These are phyloP conservation scores for Parochlus steinenii DNA, from an alignment of 2,888 invertebrate genomes.

Conservation along the genomic window DNA sequence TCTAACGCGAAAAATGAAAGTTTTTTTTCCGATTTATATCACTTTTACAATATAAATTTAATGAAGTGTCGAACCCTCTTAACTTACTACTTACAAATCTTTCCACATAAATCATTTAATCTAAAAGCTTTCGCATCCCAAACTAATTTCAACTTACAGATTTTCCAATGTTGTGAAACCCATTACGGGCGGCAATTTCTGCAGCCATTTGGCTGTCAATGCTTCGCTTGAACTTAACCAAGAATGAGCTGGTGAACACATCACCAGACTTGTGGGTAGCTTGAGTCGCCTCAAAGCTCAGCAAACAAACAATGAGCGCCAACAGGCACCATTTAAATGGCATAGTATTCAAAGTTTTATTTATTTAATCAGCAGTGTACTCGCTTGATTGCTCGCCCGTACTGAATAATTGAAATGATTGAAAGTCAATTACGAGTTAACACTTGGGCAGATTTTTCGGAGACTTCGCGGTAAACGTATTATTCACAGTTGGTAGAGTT, in stretches of 20 bases:
- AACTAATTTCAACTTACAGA: slow-evolving; percentile 61
- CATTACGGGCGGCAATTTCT: slow-evolving; percentile 68
- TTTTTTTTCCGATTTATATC: too few species aligned
- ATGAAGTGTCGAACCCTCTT: too few species aligned
- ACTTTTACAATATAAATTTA: too few species aligned
- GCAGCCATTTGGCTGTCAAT: slow-evolving; percentile 62
- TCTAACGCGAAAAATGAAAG: too few species aligned
- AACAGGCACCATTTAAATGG: slow-evolving; percentile 9
- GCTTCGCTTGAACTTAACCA: slow-evolving; percentile 72
- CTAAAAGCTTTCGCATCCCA: background rate
- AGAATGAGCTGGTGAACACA: slow-evolving; percentile 91
- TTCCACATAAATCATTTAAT: background rate
- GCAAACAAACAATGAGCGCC: slow-evolving; percentile 7
- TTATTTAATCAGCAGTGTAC: too few species aligned
- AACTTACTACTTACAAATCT: background rate
- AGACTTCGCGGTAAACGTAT: too few species aligned
- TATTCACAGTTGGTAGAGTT: too few species aligned
- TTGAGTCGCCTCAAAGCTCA: slow-evolving; percentile 3
- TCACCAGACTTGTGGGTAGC: slow-evolving; percentile 26
- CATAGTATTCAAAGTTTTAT: too few species aligned
- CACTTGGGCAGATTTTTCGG: too few species aligned
- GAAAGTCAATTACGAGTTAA: too few species aligned
- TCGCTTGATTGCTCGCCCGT: too few species aligned
- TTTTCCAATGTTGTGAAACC: slow-evolving; percentile 87
- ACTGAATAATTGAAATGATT: too few species aligned